Evolutionary conservation across 2,888 invertebrate genomes (phyloP).

Genomic region (Lasioglossum villosulum): DNA sequence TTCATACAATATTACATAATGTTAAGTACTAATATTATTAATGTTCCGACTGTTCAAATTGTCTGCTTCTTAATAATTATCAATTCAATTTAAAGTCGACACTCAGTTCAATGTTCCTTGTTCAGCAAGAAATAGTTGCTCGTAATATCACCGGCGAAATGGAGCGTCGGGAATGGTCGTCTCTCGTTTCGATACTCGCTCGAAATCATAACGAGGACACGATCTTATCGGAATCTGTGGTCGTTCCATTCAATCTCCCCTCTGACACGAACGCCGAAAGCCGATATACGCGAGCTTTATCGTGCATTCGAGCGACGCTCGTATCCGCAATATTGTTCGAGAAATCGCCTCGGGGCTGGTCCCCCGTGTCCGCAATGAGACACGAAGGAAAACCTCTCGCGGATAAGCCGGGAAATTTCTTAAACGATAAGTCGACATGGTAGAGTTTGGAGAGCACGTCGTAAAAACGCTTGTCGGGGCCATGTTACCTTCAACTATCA

Average conservation of each 20-base stretch:
- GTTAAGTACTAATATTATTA: not conserved
- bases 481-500: not conserved
- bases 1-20: not conserved
- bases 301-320: slow-evolving; percentile 41
- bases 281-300: slow-evolving; percentile 45
- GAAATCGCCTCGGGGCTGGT: slow-evolving; percentile 28
- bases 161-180: slow-evolving; percentile 13
- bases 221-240: slow-evolving; percentile 38
- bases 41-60: not conserved
- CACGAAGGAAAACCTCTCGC: slow-evolving; percentile 29
- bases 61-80: not conserved
- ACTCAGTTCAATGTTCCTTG: not conserved
- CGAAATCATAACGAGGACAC: slow-evolving; percentile 47
- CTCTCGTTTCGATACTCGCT: slow-evolving; percentile 20
- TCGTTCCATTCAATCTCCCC: slow-evolving; percentile 53
- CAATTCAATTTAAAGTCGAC: not conserved
- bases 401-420: slow-evolving; percentile 38
- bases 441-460: not conserved
- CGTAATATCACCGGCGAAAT: not conserved
- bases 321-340: slow-evolving; percentile 52
- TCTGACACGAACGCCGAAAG: not conserved
- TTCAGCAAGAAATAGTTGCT: not conserved
- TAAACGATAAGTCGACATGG: slow-evolving; percentile 21
- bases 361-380: slow-evolving; percentile 30
- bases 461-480: not conserved